Conservation (phyloP, 2,113 vertebrate genomes). For the Rafetus swinhoei region DNA sequence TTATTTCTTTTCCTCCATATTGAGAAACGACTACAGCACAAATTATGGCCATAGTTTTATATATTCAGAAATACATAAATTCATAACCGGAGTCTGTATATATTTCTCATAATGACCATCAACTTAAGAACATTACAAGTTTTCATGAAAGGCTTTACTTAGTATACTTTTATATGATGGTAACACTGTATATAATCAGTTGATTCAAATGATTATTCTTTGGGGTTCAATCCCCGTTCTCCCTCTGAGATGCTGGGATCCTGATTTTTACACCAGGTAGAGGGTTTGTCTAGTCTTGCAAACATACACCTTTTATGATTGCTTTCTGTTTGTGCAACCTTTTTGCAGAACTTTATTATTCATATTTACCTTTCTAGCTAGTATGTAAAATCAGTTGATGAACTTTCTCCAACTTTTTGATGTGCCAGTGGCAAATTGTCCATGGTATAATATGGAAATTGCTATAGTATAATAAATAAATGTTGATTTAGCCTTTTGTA, state of each 20-base stretch:
- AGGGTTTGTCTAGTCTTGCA: background rate
- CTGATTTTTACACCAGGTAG: background rate
- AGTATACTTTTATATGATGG: background rate
- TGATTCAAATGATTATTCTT: background rate
- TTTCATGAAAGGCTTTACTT: background rate
- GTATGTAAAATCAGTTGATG: background rate
- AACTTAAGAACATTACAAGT: background rate
- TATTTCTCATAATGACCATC: background rate
- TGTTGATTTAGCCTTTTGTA: background rate
- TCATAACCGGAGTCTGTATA: background rate
- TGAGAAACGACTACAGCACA: background rate
- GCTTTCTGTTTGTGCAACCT: conserved; percentile 45
- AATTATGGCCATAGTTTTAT: background rate
- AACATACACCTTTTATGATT: background rate
- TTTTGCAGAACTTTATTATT: background rate
- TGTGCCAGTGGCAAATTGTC: background rate
- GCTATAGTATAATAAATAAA: background rate
- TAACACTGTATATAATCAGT: background rate
- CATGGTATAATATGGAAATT: background rate
- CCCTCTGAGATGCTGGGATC: background rate
- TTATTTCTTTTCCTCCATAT: background rate
- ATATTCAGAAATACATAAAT: background rate
- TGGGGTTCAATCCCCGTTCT: no score
- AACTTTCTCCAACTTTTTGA: conserved; percentile 1
- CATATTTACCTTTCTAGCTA: background rate